Conservation (phyloP, 2,797 vertebrate species). For the Otolemur crassicaudatus region DNA sequence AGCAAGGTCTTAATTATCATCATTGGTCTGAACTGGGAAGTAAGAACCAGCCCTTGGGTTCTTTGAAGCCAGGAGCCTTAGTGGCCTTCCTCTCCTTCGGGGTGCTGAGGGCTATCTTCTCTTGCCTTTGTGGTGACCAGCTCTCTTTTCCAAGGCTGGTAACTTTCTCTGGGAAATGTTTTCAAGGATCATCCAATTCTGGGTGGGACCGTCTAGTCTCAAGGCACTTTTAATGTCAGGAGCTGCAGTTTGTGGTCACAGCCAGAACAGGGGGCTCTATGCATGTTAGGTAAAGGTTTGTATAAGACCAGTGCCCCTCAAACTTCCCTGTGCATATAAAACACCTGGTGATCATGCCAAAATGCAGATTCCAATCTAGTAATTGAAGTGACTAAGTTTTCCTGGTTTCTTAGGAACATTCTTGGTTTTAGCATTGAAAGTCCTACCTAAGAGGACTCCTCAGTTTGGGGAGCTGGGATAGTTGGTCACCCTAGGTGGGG, state of each 20-base stretch:
- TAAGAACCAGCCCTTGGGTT: neutral
- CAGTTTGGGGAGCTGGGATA: neutral
- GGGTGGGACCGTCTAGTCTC: neutral
- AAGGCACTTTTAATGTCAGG: neutral
- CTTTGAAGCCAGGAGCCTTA: neutral
- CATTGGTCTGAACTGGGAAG: neutral
- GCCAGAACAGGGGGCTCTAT: neutral
- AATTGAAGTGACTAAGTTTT: neutral
- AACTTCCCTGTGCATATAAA: neutral
- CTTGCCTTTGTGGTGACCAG: neutral
- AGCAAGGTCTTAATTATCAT: neutral
- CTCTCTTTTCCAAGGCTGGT: neutral
- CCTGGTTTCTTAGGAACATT: neutral
- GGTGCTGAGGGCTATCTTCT: neutral
- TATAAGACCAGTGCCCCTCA: neutral
- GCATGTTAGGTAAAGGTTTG: neutral
- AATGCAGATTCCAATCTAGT: neutral
- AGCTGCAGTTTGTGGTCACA: neutral
- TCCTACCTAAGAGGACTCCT: neutral
- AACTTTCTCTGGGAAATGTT: neutral
- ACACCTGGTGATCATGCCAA: neutral
- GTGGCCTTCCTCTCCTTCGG: neutral
- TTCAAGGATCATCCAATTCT: neutral
- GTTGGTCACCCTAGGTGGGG: neutral
- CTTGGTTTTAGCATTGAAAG: neutral